Evolutionary conservation across 2,113 vertebrate genomes (phyloP), one percentile per base, ranked within the genome.

Genomic region (Eleginops maclovinus): DNA sequence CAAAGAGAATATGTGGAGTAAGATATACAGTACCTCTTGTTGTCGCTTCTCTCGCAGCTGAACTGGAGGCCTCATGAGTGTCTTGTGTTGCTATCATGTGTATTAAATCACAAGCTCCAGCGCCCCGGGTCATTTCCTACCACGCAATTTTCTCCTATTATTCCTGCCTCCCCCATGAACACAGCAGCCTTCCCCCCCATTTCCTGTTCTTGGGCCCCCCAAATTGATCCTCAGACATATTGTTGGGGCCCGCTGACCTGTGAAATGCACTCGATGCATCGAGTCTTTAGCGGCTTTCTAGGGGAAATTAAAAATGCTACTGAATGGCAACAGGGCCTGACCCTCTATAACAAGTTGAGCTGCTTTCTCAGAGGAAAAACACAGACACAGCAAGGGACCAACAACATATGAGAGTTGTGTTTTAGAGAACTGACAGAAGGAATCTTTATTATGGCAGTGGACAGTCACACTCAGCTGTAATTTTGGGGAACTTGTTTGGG

Each of bases 171-270:
- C 71, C 63, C 26, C 56, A n/a, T 22, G 71, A 69, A 88, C 93
- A 94, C 92, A 85, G 83, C 92, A 85, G 83, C 80, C 80, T 87
- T 90, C 84, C 66, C 71, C n/a, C 31, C 31, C 56, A 73, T 83
- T 83, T 87, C 75, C 84, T 86, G 21, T 56, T 60, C 44, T 82
- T 75, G 66, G 31, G 31, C 5, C 14, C 83, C 90, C 92, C 86
- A 93, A 93, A 94, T 94, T 88, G 91, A 87, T 91, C 88, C 89
- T 90, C 84, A 85, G 84, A 92, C 87, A 83, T 90, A 93, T 94
- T 94, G 93, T 89, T 72, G 61, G 83, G 83, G 88, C 72, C 87
- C 92, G 77, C 84, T 95, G 94, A 95, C 92, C 95, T 87, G 24
- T 94, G 93, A 95, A 94, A 83, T 84, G 75, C 40, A 74, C 75